phyloP scores from a whole-genome alignment of 2,888 invertebrate genomes.

The Pheosia gnoma region DNA sequence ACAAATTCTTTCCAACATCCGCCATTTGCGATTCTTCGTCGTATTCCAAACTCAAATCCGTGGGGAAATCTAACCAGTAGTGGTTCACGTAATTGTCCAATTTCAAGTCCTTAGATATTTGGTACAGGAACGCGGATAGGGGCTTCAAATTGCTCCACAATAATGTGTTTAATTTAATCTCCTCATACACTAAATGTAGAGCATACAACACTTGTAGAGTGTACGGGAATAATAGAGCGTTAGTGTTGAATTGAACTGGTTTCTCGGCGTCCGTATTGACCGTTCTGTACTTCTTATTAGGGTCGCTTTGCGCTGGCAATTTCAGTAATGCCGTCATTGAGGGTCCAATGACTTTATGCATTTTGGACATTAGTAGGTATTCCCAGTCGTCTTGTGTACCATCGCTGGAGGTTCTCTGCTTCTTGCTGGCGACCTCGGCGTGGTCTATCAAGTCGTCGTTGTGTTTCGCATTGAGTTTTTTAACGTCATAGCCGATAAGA shows the following conservation, averaged over 20 bases:
- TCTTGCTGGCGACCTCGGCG: slow-evolving; percentile 87
- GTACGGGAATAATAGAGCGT: slow-evolving; percentile 88
- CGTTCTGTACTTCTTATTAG: slow-evolving; percentile 37
- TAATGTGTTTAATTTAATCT: slow-evolving; percentile 91
- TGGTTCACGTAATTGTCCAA: slow-evolving; percentile 88
- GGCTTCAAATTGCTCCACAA: slow-evolving; percentile 87
- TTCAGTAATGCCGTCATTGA: slow-evolving; percentile 75
- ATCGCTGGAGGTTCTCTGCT: slow-evolving; percentile 90
- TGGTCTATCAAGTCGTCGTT: slow-evolving; percentile 61
- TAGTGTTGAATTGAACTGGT: slow-evolving; percentile 82
- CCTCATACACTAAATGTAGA: slow-evolving; percentile 95
- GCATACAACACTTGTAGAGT: slow-evolving; percentile 90
- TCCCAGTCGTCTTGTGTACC: slow-evolving; percentile 94
- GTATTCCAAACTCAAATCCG: slow-evolving; percentile 75
- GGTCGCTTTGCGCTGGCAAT: slow-evolving; percentile 43
- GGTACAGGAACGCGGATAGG: slow-evolving; percentile 88
- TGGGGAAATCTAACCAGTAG: slow-evolving; percentile 94
- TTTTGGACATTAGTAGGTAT: slow-evolving; percentile 84
- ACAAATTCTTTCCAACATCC: slow-evolving; percentile 82
- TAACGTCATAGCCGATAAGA: slow-evolving; percentile 89
- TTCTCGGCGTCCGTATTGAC: slow-evolving; percentile 51
- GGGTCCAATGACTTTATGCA: slow-evolving; percentile 78
- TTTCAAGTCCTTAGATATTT: slow-evolving; percentile 90
- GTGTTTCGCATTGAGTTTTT: slow-evolving; percentile 79
- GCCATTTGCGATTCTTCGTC: slow-evolving; percentile 81